Percentiles rank a stretch among this genome's conserved stretches.
Evolutionary conservation across 2,888 invertebrate genomes (phyloP).

Genomic region (Cheilosia variabilis): DNA sequence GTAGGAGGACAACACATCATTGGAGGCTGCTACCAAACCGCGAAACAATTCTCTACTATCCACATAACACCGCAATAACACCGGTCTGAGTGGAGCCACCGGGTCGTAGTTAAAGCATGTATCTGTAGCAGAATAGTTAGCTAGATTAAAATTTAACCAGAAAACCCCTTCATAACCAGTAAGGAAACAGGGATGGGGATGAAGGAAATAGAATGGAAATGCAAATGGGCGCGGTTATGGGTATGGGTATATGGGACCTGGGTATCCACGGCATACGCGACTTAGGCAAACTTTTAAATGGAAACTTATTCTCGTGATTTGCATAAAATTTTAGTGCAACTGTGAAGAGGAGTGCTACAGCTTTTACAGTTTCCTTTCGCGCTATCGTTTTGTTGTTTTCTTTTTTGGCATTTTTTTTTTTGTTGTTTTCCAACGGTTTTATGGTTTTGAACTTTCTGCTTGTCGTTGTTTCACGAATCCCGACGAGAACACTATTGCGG

Average conservation of each 20-base stretch:
- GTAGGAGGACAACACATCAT: conserved; percentile 57
- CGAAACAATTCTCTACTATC: conserved; percentile 73
- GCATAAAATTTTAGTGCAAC: conserved; percentile 75
- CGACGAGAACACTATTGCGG: conserved; percentile 62
- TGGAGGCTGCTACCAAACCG: conserved; percentile 74
- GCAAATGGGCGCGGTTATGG: conserved; percentile 17
- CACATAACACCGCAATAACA: conserved; percentile 73
- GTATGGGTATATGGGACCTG: background rate
- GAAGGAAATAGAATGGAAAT: conserved; percentile 12
- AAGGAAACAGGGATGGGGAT: conserved; percentile 23
- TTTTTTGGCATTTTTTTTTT: background rate
- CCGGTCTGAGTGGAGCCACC: conserved; percentile 72
- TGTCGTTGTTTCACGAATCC: conserved; percentile 41
- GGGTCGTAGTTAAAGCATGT: conserved; percentile 63
- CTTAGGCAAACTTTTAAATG: conserved; percentile 74
- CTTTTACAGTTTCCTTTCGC: conserved; percentile 66
- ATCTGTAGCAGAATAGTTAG: conserved; percentile 66
- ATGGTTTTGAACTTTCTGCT: conserved; percentile 63
- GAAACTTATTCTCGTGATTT: conserved; percentile 75
- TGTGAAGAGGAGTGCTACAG: conserved; percentile 69
- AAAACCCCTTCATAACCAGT: conserved; percentile 64
- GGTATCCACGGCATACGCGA: conserved; percentile 65
- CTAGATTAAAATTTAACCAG: conserved; percentile 74
- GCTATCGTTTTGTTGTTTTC: conserved; percentile 37
- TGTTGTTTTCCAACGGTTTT: conserved; percentile 60